Percentiles rank a stretch among this genome's conserved stretches.
phyloP scores from a whole-genome alignment of 2,888 invertebrate species.

The Lycia hirtaria region DNA sequence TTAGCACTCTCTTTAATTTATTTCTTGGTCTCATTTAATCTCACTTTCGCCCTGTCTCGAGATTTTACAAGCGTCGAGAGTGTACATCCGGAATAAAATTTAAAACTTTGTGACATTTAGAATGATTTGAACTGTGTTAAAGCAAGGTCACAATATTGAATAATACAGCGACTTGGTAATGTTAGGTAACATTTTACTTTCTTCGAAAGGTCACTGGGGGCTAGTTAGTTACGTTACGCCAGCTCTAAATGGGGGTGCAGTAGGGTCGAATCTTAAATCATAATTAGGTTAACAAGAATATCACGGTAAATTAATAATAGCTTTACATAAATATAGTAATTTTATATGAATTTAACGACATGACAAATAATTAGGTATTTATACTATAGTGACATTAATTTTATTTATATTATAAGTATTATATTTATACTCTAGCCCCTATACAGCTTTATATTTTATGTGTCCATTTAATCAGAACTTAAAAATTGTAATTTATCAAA shows the following conservation, averaged over 20 bases:
- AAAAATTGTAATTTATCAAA: too few species aligned
- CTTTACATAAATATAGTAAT: not conserved
- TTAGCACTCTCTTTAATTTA: too few species aligned
- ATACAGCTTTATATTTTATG: too few species aligned
- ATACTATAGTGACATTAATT: too few species aligned
- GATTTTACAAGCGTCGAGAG: too few species aligned
- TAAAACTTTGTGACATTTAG: not conserved
- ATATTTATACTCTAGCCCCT: too few species aligned
- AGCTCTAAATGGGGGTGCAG: not conserved
- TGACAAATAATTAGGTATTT: not conserved
- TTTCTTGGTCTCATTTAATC: too few species aligned
- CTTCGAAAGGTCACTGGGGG: conserved; percentile 3
- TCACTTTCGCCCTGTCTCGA: too few species aligned
- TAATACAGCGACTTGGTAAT: not conserved
- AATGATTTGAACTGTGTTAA: not conserved
- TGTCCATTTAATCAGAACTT: too few species aligned
- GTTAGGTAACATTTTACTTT: not conserved
- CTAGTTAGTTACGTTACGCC: not conserved
- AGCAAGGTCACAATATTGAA: not conserved
- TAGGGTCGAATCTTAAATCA: not conserved
- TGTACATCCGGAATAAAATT: not conserved
- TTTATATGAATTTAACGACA: not conserved
- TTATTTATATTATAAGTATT: too few species aligned
- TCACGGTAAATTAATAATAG: not conserved
- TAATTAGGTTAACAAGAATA: not conserved